Conservation (phyloP, 2,797 vertebrate species). For the Neomorphus geoffroyi region DNA sequence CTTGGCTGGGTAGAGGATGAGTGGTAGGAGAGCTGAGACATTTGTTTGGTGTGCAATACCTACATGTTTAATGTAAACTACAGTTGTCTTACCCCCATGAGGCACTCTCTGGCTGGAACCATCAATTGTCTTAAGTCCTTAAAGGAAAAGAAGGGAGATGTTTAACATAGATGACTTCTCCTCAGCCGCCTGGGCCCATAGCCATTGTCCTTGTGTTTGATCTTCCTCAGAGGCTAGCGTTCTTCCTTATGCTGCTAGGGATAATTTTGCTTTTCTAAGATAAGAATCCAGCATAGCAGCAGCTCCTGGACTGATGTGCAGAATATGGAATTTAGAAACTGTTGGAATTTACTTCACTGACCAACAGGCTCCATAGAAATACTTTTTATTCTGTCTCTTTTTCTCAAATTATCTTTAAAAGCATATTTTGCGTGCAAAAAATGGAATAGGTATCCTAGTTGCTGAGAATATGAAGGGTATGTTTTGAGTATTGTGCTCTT, state of each 20-base stretch:
- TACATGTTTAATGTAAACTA: background rate
- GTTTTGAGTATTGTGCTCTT: background rate
- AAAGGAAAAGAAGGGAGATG: background rate
- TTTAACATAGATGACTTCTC: background rate
- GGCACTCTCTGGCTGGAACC: background rate
- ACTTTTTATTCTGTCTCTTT: background rate
- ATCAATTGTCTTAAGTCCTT: background rate
- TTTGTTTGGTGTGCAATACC: fast-evolving
- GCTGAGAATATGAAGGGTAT: background rate
- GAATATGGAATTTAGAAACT: background rate
- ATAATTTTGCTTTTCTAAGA: background rate
- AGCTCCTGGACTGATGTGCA: background rate
- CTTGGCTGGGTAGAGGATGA: background rate
- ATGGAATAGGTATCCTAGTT: background rate
- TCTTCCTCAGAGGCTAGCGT: background rate
- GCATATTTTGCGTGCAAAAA: background rate
- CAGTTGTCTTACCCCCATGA: background rate
- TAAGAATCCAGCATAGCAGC: background rate
- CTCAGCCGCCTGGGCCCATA: background rate
- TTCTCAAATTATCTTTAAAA: background rate
- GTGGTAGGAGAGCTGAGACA: background rate
- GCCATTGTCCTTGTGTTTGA: background rate
- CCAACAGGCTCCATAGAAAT: background rate
- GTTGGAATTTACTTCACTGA: background rate
- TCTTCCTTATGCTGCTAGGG: background rate